Percentiles rank a stretch among this genome's conserved stretches.
Evolutionary conservation across 2,888 invertebrate genomes (phyloP).

Genomic region (Caprella mutica): DNA sequence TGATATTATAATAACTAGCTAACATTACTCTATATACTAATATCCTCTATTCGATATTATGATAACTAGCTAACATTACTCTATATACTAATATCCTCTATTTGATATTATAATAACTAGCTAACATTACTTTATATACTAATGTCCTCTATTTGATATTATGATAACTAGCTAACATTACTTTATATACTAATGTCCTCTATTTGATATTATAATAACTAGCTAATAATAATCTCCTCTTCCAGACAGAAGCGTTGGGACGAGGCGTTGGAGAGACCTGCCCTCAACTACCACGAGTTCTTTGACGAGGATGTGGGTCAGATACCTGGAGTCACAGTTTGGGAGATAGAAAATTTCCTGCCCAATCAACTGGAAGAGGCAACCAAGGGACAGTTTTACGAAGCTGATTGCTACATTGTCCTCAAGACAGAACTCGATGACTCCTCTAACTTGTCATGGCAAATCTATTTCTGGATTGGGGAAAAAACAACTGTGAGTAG

Average conservation of each 20-base stretch:
- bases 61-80: no score
- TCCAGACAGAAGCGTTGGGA: slow-evolving; percentile 88
- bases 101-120: no score
- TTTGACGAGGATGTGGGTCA: slow-evolving; percentile 91
- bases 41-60: no score
- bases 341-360: slow-evolving; percentile 99
- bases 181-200: no score
- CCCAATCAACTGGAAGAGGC: slow-evolving; percentile 81
- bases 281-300: slow-evolving; percentile 91
- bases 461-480: slow-evolving; percentile 99
- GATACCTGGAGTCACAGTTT: slow-evolving; percentile 77
- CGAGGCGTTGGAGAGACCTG: slow-evolving; percentile 85
- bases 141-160: no score
- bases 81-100: no score
- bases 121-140: no score
- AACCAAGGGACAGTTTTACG: slow-evolving; percentile 94
- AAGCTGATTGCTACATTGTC: slow-evolving; percentile 97
- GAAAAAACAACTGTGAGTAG: slow-evolving; percentile 74
- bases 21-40: no score
- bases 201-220: no score
- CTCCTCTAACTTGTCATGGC: slow-evolving; percentile 66
- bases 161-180: no score
- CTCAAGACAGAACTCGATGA: slow-evolving; percentile 60
- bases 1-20: no score
- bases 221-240: no score